A percentile compares a stretch with the other conserved stretches of the same genome.
phyloP scores from a whole-genome alignment of 2,113 vertebrate genomes.

The Anas platyrhynchos region DNA sequence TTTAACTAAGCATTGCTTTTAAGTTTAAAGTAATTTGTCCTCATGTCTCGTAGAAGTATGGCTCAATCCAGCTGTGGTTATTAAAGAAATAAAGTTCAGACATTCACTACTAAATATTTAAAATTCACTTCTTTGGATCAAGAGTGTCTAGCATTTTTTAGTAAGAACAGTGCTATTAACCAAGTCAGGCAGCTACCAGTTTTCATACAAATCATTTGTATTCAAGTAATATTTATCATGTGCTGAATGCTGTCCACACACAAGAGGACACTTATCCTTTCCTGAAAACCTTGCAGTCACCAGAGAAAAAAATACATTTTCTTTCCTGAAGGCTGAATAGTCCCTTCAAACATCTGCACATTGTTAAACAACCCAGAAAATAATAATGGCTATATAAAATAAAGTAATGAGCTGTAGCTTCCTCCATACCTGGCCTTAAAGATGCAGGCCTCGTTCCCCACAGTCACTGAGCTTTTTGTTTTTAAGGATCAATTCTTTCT shows the following conservation, averaged over 20 bases:
- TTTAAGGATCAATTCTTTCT: background rate
- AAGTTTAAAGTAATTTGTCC: background rate
- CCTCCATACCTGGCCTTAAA: conserved; percentile 15
- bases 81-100: conserved; percentile 9
- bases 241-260: background rate
- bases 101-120: conserved; percentile 4
- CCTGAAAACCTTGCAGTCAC: background rate
- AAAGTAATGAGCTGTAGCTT: conserved; percentile 10
- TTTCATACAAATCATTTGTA: background rate
- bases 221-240: background rate
- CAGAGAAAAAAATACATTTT: background rate
- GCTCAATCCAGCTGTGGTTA: background rate
- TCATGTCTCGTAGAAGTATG: background rate
- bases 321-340: background rate
- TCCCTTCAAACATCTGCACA: background rate
- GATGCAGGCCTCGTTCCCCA: background rate
- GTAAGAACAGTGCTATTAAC: background rate
- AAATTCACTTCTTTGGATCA: background rate
- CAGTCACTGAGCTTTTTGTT: background rate
- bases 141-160: background rate
- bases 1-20: conserved; percentile 18
- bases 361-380: conserved; percentile 16
- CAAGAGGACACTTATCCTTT: background rate
- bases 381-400: conserved; percentile 20
- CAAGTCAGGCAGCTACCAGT: background rate